Conservation (phyloP, 2,113 vertebrate genomes). For the Forbesichthys agassizii region DNA sequence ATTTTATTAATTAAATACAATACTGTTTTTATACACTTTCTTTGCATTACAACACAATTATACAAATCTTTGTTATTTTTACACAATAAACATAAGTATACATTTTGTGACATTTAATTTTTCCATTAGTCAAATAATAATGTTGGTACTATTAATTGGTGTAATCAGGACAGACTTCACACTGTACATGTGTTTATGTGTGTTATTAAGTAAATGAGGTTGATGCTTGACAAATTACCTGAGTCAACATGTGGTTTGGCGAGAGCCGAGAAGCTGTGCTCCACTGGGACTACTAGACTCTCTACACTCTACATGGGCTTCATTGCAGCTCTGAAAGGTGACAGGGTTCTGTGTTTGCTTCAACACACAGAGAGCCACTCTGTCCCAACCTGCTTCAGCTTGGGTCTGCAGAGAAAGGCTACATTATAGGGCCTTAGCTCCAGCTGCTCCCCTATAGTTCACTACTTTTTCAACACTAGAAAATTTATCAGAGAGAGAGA, state of each 20-base stretch:
- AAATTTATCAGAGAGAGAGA: conserved; percentile 51
- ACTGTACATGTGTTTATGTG: conserved; percentile 25
- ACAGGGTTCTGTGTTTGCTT: conserved; percentile 69
- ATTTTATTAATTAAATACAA: no score
- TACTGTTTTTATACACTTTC: no score
- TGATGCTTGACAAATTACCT: conserved; percentile 45
- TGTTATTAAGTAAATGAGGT: conserved; percentile 33
- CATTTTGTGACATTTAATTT: background rate
- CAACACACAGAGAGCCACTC: conserved; percentile 65
- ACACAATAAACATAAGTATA: no score
- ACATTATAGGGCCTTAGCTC: conserved; percentile 69
- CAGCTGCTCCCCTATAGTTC: conserved; percentile 60
- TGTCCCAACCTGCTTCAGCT: conserved; percentile 72
- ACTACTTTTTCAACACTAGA: conserved; percentile 59
- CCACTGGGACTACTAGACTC: conserved; percentile 26
- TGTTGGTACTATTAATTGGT: background rate
- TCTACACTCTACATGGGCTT: conserved; percentile 55
- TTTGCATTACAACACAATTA: no score
- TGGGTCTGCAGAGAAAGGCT: conserved; percentile 68
- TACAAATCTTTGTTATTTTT: no score
- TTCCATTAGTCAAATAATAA: background rate
- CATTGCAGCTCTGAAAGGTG: conserved; percentile 54
- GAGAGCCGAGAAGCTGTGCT: background rate
- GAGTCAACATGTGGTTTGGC: conserved; percentile 43
- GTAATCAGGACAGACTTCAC: background rate